Conservation (phyloP, 2,797 vertebrate genomes). For the Cetoscarus ocellatus region DNA sequence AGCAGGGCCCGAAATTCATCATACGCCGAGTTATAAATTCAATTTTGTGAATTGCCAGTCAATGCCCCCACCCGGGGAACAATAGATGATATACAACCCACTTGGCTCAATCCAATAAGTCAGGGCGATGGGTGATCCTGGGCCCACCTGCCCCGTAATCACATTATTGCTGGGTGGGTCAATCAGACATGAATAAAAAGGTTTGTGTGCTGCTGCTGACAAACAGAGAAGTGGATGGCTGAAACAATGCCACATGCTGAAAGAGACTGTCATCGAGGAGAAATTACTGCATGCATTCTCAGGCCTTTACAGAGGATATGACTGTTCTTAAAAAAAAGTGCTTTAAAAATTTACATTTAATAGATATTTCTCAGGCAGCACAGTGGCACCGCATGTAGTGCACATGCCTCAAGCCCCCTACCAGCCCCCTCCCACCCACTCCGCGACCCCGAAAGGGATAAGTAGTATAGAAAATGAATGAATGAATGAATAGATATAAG, state of each 20-base stretch:
- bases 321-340: too few species aligned
- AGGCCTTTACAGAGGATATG: background rate
- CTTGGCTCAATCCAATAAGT: constrained; percentile 87
- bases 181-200: constrained; percentile 79
- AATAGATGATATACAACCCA: constrained; percentile 88
- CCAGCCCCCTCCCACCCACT: too few species aligned
- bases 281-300: constrained; percentile 29
- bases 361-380: too few species aligned
- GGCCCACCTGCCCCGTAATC: constrained; percentile 87
- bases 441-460: too few species aligned
- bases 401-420: too few species aligned
- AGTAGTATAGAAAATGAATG: too few species aligned
- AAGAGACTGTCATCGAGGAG: constrained; percentile 31
- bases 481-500: too few species aligned
- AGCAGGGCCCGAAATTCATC: constrained; percentile 79
- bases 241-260: constrained; percentile 43
- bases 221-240: constrained; percentile 39
- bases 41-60: constrained; percentile 86
- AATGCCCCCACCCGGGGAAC: constrained; percentile 83
- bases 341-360: too few species aligned
- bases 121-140: constrained; percentile 77
- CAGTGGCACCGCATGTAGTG: too few species aligned
- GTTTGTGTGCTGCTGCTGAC: constrained; percentile 67
- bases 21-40: constrained; percentile 82
- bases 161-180: constrained; percentile 80